Conservation (phyloP, 35 echinoderm and acorn worm genomes). For the Apostichopus parvimensis region DNA sequence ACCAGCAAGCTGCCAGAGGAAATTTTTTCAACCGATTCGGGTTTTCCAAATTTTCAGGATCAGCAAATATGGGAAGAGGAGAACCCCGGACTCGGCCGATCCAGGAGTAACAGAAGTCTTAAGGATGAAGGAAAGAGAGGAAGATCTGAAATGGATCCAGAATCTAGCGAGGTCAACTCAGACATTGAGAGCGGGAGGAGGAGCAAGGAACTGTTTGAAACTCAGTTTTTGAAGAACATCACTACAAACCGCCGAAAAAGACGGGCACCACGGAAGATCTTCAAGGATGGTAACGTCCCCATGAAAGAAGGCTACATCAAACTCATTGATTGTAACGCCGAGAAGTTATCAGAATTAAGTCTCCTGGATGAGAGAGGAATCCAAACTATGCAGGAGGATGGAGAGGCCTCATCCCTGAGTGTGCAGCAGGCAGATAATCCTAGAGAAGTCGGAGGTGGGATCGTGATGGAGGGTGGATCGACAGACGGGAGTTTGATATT, state of each 20-base stretch:
- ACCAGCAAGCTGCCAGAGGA: constrained; percentile 13
- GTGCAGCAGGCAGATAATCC: too few species aligned
- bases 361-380: neutral
- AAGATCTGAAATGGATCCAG: neutral
- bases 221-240: too few species aligned
- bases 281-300: neutral
- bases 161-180: too few species aligned
- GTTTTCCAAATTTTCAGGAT: neutral
- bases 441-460: too few species aligned
- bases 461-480: neutral
- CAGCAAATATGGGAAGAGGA: neutral
- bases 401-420: neutral
- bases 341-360: neutral
- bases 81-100: neutral
- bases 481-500: too few species aligned
- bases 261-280: neutral
- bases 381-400: neutral
- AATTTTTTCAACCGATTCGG: neutral
- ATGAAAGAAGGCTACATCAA: neutral
- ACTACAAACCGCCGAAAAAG: constrained; percentile 9
- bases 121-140: neutral
- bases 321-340: neutral
- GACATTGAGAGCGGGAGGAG: neutral
- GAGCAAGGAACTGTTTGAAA: too few species aligned
- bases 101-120: neutral